Evolutionary conservation across 1,140 invertebrate genomes (phyloP), one percentile per base, ranked within the genome.

Genomic region (Adoxophyes honmai): DNA sequence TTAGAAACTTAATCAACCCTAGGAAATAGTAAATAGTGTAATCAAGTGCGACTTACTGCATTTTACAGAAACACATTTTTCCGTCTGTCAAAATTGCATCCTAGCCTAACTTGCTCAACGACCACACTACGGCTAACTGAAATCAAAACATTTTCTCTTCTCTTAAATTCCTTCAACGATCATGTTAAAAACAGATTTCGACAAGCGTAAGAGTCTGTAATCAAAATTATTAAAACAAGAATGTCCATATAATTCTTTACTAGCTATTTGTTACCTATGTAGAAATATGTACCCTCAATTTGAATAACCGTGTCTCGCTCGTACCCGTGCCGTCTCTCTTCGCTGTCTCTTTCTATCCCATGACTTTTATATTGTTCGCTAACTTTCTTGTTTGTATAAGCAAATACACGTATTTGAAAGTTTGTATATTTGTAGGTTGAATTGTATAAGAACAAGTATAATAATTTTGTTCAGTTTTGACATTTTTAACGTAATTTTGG

Each of bases 341-440:
- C 14, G 13, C 69, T 39, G 38, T 85, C 64, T 79, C 81, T 54
- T 60, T 86, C 85, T 84, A 78, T 81, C 75, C 80, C 80, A 88
- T 88, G 86, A 86, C 83, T 88, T 88, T 88, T 88, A 88, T 88
- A 86, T 88, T 88, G 82, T 88, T 88, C 85, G 83, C 82, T 88
- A 88, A 88, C 83, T 88, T 88, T 88, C 85, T 88, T 88, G 85
- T 88, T 86, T 88, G 81, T 88, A 84, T 86, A 86, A 85, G 85
- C 85, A 86, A 88, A 88, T 88, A 85, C 80, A 85, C 78, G 77
- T 85, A 86, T 88, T 85, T 86, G 85, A 88, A 88, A 88, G 85
- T 88, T 88, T 85, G 83, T 86, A 77, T 86, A 88, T 86, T 88
- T 85, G 79, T 85, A 77, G 76, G 74, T 86, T 84, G 74, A 77